Conservation (phyloP, 2,888 invertebrate species). For the Napeogenes inachia region DNA sequence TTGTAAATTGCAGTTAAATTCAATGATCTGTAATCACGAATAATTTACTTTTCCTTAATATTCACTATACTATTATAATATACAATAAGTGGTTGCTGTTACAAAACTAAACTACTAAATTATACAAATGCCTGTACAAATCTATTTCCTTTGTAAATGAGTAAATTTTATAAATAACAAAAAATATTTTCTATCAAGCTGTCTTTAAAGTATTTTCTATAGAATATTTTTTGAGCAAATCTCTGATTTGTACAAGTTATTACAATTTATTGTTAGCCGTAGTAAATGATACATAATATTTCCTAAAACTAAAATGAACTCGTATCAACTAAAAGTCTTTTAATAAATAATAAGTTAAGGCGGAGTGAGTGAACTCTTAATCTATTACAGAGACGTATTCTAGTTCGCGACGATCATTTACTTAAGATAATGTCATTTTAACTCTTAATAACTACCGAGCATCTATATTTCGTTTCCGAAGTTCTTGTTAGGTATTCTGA, state of each 20-base stretch:
- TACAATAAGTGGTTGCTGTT: too few relatives aligned
- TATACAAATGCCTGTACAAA: too few relatives aligned
- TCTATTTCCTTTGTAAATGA: too few relatives aligned
- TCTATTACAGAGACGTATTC: slow-evolving; percentile 31
- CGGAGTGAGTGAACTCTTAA: slow-evolving; percentile 34
- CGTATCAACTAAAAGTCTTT: slow-evolving; percentile 19
- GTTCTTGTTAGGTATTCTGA: slow-evolving; percentile 65
- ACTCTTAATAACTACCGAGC: slow-evolving; percentile 11
- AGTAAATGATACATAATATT: neutral
- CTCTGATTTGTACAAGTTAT: slow-evolving; percentile 1
- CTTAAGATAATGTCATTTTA: slow-evolving; percentile 18
- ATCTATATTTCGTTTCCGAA: slow-evolving; percentile 56
- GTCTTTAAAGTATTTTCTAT: neutral
- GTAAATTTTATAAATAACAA: neutral
- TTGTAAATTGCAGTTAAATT: too few relatives aligned
- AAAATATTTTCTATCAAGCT: neutral
- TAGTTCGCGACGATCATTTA: slow-evolving; percentile 28
- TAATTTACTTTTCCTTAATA: too few relatives aligned
- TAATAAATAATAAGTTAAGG: slow-evolving; percentile 37
- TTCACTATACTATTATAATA: too few relatives aligned
- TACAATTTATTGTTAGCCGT: neutral
- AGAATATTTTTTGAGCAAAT: slow-evolving; percentile 1
- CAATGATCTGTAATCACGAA: too few relatives aligned
- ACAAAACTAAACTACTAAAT: too few relatives aligned
- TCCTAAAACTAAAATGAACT: slow-evolving; percentile 3